phyloP scores from a whole-genome alignment of 2,888 invertebrate species.

The Parnassius mnemosyne region DNA sequence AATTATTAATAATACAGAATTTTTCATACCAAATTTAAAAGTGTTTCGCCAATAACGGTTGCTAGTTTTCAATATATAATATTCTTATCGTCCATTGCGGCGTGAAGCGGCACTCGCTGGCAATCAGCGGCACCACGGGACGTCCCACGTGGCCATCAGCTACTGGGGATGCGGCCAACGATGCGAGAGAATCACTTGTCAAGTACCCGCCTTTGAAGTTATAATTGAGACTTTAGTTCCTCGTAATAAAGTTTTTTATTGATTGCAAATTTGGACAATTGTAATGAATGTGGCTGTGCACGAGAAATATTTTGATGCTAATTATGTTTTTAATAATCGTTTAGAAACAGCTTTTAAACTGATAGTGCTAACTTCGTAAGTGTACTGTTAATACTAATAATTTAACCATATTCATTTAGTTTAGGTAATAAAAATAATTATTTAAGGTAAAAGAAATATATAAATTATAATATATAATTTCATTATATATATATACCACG shows the following conservation, averaged over 20 bases:
- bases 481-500: too few species aligned
- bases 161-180: slow-evolving; percentile 54
- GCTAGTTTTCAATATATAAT: slow-evolving; percentile 1
- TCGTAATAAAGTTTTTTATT: slow-evolving; percentile 31
- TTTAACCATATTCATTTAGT: not conserved
- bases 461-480: too few species aligned
- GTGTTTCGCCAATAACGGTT: too few species aligned
- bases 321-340: slow-evolving; percentile 45
- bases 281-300: slow-evolving; percentile 46
- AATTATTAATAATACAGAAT: too few species aligned
- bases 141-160: slow-evolving; percentile 65
- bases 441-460: too few species aligned
- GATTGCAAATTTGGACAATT: slow-evolving; percentile 26
- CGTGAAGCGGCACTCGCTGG: slow-evolving; percentile 70
- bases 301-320: slow-evolving; percentile 58
- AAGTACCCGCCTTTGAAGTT: slow-evolving; percentile 23
- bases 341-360: not conserved
- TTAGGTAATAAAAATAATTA: too few species aligned
- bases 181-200: slow-evolving; percentile 57
- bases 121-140: slow-evolving; percentile 70
- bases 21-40: too few species aligned
- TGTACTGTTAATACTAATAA: not conserved
- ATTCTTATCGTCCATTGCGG: slow-evolving; percentile 51
- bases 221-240: slow-evolving; percentile 21
- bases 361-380: not conserved